Percentiles rank a stretch among this genome's conserved stretches.
Conservation (phyloP, 2,888 invertebrate genomes). For the Amitus sp. region DNA sequence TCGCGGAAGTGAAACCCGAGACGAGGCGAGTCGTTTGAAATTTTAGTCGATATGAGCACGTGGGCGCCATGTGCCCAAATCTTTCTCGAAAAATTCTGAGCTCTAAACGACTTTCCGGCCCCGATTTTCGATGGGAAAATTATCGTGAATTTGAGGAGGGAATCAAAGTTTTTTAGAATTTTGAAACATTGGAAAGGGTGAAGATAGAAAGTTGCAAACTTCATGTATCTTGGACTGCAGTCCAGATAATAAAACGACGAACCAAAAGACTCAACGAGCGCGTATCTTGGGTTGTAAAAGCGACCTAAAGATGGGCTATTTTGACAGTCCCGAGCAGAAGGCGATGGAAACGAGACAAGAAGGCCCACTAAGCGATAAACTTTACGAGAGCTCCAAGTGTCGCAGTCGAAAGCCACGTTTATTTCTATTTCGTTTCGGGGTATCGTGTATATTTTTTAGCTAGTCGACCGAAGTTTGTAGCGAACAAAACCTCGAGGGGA, state of each 20-base stretch:
- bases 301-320: slow-evolving; percentile 63
- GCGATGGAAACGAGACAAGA: slow-evolving; percentile 15
- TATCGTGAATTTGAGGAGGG: neutral
- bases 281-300: slow-evolving; percentile 50
- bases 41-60: slow-evolving; percentile 48
- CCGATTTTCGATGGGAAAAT: neutral
- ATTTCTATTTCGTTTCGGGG: slow-evolving; percentile 1
- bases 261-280: neutral
- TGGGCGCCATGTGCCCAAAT: slow-evolving; percentile 59
- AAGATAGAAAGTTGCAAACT: too few relatives aligned
- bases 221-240: too few relatives aligned
- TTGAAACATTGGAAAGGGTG: too few relatives aligned
- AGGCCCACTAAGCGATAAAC: slow-evolving; percentile 51
- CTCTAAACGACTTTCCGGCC: slow-evolving; percentile 27
- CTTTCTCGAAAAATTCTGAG: slow-evolving; percentile 53
- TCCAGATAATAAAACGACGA: slow-evolving; percentile 10
- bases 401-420: slow-evolving; percentile 16
- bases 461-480: neutral
- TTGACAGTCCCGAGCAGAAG: slow-evolving; percentile 55
- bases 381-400: slow-evolving; percentile 53
- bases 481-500: neutral
- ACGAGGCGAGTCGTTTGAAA: slow-evolving; percentile 3
- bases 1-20: slow-evolving; percentile 3
- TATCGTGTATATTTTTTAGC: neutral
- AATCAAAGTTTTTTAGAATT: too few relatives aligned